Base-by-base conservation (phyloP, 2,113 vertebrate species). In the Anguilla japonica region DNA sequence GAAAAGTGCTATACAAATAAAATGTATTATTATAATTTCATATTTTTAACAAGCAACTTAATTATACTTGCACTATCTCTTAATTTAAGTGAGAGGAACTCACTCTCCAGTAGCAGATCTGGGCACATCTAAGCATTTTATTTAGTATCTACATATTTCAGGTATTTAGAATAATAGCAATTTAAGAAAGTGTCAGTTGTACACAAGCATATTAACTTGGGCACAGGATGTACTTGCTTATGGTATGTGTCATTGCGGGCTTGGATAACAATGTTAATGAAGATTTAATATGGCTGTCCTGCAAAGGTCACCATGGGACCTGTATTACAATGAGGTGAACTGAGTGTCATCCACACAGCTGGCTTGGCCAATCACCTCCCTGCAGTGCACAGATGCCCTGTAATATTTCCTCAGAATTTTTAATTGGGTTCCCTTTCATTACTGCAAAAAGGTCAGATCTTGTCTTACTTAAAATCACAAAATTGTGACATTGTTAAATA, bases 211-310 rank as follows among this genome's bases (percentile, higher is more conserved):
- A 46, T 81, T 82, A 43, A 84, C 71, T 87, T 87, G 89, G 89
- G 88, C 91, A 90, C 18, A 87, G 87, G 87, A 88, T 78, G 80
- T 85, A 60, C 39, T 71, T 71, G 22, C 81, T 50, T 83, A 81
- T 84, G 67, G 57, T 82, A 82, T 29, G 43, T 84, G 79, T 85
- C 83, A 85, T 41, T 46, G 41, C 41, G 18, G 60, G 87, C 86
- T 81, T 53, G 56, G 86, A 86, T 90, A 88, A 91, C 84, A 84
- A 84, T 75, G 34, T 87, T 90, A 90, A 91, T 91, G 87, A 91
- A 90, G 89, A 90, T 81, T 81, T 88, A 83, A 86, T 87, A 86
- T 84, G 63, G 41, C 63, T 41, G 60, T 41, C 84, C 82, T 87
- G 60, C 40, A 57, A 81, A 53, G 87, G 86, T 81, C 84, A 88